Percentiles rank a stretch among this genome's conserved stretches.
phyloP scores from a whole-genome alignment of 2,797 vertebrate species.

The Poeciliopsis paucimaculata region DNA sequence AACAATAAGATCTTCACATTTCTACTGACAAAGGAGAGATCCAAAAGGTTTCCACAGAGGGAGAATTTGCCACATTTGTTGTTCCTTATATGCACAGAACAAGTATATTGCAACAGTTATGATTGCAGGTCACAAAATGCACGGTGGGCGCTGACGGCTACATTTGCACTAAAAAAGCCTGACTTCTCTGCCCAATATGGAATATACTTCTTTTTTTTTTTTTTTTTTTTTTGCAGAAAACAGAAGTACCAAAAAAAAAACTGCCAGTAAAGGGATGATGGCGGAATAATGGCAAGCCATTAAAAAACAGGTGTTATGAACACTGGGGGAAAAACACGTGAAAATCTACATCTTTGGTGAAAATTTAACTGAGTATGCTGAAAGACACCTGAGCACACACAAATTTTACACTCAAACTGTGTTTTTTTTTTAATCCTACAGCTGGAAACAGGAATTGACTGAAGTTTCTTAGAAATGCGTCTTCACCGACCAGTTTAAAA shows the following conservation, averaged over 20 bases:
- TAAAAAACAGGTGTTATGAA: slow-evolving; percentile 22
- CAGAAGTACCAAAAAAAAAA: slow-evolving; percentile 64
- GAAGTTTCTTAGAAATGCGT: slow-evolving; percentile 29
- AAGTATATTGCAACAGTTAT: slow-evolving; percentile 64
- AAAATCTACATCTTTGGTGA: slow-evolving; percentile 85
- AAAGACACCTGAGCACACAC: slow-evolving; percentile 54
- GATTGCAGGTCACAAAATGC: slow-evolving; percentile 75
- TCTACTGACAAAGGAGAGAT: slow-evolving; percentile 36
- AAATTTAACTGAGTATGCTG: slow-evolving; percentile 74
- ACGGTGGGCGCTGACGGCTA: slow-evolving; percentile 70
- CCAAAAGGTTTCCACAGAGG: slow-evolving; percentile 30
- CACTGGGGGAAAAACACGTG: slow-evolving; percentile 57
- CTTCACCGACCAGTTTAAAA: slow-evolving; percentile 33
- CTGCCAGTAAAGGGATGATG: slow-evolving; percentile 58
- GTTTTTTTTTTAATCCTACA: slow-evolving; percentile 17
- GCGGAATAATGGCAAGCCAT: slow-evolving; percentile 32
- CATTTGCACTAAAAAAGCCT: slow-evolving; percentile 67
- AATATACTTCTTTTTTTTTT: slow-evolving; percentile 25
- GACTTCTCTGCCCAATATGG: slow-evolving; percentile 44
- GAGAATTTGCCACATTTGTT: slow-evolving; percentile 33
- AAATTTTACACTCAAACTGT: slow-evolving; percentile 12
- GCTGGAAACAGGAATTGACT: slow-evolving; percentile 41
- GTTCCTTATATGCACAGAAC: slow-evolving; percentile 69
- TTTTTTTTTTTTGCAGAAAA: slow-evolving; percentile 58
- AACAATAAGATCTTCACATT: slow-evolving; percentile 52